Base-by-base conservation (phyloP, 2,797 vertebrate species). In the Gallinago stenura region DNA sequence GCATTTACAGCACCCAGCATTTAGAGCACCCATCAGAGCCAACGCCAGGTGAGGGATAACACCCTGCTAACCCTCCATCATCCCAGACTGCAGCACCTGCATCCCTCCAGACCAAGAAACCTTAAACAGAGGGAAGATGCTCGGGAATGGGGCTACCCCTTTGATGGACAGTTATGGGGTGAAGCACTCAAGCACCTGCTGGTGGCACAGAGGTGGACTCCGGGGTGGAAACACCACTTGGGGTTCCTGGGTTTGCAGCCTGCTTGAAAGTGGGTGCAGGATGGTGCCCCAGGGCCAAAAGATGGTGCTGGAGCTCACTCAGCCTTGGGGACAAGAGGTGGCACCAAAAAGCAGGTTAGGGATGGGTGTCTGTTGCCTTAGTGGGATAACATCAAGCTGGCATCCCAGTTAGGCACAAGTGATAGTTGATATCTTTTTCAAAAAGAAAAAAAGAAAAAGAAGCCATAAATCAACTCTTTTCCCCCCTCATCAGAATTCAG, bases 161-260 rank as follows among this genome's bases (percentile, higher is more conserved):
- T 35, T 3, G 48, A 43, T 39, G 31, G 16, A 15, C 69, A 54
- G n/a, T 12, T n/a, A 30, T 22, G 37, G 24, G 58, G n/a, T 57
- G 48, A 66, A 17, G 56, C 9, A 46, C 48, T 30, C 22, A 9
- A 31, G 10, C 15, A 60, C 65, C 65, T 4, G 6, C 33, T 33
- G 45, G 19, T 31, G 28, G 24, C 46, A 61, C 12, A 6, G 15
- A 31, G 9, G 10, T 39, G 43, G 12, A 35, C 16, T 13, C 31
- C 0, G 0, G 7, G 45, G 8, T 45, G 10, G 39, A 35, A 87
- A 57, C 8, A 6, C 7, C n/a, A 7, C 45, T 65, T 1, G 3
- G 25, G 6, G 21, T 18, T 68, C n/a, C 43, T n/a, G 46, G 11
- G 16, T 19, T 71, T 14, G 51, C 39, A 60, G 37, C 30, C 45